These are phyloP conservation scores for Hetaerina americana DNA, from an alignment of 1,140 invertebrate genomes.

Conservation along the genomic window DNA sequence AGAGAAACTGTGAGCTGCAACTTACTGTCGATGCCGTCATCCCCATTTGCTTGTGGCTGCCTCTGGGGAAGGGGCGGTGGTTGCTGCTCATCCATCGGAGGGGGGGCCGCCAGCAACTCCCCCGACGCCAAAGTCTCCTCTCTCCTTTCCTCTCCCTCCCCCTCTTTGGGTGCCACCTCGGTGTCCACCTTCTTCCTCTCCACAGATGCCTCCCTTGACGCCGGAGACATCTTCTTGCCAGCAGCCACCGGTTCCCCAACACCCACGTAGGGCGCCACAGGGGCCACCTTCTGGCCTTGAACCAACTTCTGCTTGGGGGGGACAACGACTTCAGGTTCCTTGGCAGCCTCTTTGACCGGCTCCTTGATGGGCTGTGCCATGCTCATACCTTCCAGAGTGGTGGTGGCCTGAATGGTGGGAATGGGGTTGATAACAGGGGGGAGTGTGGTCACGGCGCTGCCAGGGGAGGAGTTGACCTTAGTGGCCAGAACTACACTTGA, in stretches of 20 bases:
- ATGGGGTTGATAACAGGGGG: background rate
- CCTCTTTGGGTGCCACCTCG: background rate
- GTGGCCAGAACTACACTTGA: background rate
- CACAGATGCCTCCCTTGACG: background rate
- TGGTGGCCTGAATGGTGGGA: background rate
- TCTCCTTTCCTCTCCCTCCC: background rate
- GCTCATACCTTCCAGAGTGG: too few relatives aligned
- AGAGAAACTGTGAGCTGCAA: background rate
- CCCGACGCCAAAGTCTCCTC: background rate
- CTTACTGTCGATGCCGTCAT: background rate
- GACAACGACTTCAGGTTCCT: too few relatives aligned
- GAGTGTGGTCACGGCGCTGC: background rate
- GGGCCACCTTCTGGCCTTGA: too few relatives aligned
- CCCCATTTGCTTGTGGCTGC: background rate
- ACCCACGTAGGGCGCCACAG: too few relatives aligned
- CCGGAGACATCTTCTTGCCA: background rate
- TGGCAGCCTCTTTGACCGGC: too few relatives aligned
- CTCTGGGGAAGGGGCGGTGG: background rate
- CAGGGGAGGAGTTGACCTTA: background rate
- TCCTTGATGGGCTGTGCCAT: too few relatives aligned
- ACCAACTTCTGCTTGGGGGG: too few relatives aligned
- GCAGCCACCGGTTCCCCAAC: background rate
- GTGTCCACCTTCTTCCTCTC: background rate
- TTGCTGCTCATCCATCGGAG: background rate
- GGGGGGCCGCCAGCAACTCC: background rate